These are phyloP conservation scores for Nothocercus julius DNA, from an alignment of 2,113 vertebrate species.

Conservation along the genomic window DNA sequence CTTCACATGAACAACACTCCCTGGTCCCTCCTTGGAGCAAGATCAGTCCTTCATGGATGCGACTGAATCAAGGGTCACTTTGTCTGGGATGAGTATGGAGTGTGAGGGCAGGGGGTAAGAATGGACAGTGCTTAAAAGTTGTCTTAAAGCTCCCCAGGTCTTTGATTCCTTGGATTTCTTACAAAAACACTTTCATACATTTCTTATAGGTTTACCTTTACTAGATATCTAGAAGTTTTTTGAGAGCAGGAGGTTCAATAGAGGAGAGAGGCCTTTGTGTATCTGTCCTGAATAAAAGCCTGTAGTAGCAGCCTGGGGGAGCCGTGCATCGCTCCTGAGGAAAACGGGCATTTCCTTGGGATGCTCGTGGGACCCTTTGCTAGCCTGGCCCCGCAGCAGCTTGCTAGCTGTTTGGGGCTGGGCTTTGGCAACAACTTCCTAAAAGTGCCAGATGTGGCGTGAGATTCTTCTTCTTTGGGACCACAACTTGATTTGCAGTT, in stretches of 20 bases:
- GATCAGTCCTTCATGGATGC: background rate
- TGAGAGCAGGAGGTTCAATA: background rate
- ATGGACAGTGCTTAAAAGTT: background rate
- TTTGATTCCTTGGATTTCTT: background rate
- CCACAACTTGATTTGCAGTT: background rate
- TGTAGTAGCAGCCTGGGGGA: background rate
- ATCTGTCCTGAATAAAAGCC: background rate
- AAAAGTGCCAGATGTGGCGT: background rate
- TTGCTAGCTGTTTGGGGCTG: background rate
- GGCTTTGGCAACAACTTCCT: background rate
- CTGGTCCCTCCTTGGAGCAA: background rate
- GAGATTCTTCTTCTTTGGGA: background rate
- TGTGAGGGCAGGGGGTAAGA: background rate
- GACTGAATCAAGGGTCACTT: background rate
- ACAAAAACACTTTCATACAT: background rate
- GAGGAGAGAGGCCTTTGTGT: background rate
- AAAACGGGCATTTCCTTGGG: background rate
- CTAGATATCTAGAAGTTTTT: background rate
- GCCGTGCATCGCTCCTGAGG: background rate
- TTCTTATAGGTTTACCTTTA: background rate
- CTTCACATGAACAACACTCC: background rate
- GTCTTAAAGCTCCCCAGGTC: background rate
- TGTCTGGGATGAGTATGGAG: background rate
- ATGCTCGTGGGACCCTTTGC: background rate
- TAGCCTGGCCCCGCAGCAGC: background rate